Conservation (phyloP, 2,113 vertebrate species). For the Chaenogobius annularis region DNA sequence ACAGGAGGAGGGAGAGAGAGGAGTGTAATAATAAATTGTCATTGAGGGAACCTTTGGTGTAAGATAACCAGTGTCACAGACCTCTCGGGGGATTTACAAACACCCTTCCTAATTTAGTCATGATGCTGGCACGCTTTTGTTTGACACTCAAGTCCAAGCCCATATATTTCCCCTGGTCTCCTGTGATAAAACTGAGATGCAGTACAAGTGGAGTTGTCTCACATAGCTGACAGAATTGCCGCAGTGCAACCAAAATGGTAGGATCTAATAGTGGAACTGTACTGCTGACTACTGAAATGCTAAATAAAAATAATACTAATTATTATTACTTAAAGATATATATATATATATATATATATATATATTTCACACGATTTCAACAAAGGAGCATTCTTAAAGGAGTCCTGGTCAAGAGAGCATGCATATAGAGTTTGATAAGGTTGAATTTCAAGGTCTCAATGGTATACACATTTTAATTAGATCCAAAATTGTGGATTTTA, state of each 20-base stretch:
- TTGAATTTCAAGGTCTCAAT: too few species aligned
- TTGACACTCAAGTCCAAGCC: conserved; percentile 24
- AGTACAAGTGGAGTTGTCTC: conserved; percentile 2
- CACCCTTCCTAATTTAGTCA: conserved; percentile 48
- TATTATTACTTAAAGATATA: too few species aligned
- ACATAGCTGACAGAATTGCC: conserved; percentile 14
- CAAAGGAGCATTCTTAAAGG: too few species aligned
- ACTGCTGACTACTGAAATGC: background rate
- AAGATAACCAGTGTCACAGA: conserved; percentile 61
- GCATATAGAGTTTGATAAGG: too few species aligned
- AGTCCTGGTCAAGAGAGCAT: too few species aligned
- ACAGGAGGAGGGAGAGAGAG: conserved; percentile 23
- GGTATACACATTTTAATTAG: too few species aligned
- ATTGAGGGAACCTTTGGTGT: conserved; percentile 72
- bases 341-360: too few species aligned
- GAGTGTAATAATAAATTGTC: conserved; percentile 63
- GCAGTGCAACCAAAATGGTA: background rate
- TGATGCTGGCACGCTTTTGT: conserved; percentile 40
- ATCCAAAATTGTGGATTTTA: too few species aligned
- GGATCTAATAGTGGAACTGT: background rate
- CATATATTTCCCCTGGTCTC: conserved; percentile 31
- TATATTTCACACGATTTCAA: too few species aligned
- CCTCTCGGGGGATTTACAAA: conserved; percentile 44
- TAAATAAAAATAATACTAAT: background rate
- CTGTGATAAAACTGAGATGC: conserved; percentile 14